A percentile compares a stretch with the other conserved stretches of the same genome.
phyloP scores from a whole-genome alignment of 2,888 invertebrate genomes.

The Drosophila merina region DNA sequence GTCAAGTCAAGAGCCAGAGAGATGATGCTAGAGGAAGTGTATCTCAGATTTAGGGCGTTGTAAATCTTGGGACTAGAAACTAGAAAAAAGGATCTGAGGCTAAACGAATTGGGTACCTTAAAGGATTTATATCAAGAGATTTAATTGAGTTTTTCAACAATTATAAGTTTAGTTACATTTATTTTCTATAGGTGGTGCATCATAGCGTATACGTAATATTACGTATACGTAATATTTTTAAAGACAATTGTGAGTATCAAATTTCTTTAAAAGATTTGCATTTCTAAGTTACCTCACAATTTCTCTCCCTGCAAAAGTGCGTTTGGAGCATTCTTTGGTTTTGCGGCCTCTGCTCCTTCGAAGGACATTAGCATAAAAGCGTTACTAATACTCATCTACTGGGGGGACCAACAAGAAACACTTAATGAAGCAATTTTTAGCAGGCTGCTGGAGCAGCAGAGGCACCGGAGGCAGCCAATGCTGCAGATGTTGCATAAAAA shows the following conservation, averaged over 20 bases:
- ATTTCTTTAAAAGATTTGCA: neutral
- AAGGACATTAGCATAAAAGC: constrained; percentile 80
- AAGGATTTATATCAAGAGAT: neutral
- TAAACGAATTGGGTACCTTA: neutral
- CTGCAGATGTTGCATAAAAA: constrained; percentile 65
- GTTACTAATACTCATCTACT: constrained; percentile 71
- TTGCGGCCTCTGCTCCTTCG: constrained; percentile 48
- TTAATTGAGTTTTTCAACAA: neutral
- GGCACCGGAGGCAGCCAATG: constrained; percentile 15
- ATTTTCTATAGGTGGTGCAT: neutral
- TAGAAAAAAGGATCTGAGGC: constrained; percentile 13
- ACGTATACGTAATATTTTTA: neutral
- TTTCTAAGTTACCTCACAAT: neutral
- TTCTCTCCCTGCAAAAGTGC: neutral
- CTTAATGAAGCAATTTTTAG: constrained; percentile 80
- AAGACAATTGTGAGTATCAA: neutral
- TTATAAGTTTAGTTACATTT: neutral
- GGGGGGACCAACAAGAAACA: constrained; percentile 73
- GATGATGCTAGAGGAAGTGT: neutral
- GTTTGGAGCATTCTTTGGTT: constrained; percentile 8
- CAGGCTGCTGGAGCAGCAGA: constrained; percentile 35
- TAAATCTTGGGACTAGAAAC: constrained; percentile 33
- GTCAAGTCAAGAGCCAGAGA: constrained; percentile 25
- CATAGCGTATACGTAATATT: neutral
- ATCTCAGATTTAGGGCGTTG: constrained; percentile 34